Evolutionary conservation across 2,113 vertebrate genomes (phyloP).

Genomic region (Ceyx melanurus): DNA sequence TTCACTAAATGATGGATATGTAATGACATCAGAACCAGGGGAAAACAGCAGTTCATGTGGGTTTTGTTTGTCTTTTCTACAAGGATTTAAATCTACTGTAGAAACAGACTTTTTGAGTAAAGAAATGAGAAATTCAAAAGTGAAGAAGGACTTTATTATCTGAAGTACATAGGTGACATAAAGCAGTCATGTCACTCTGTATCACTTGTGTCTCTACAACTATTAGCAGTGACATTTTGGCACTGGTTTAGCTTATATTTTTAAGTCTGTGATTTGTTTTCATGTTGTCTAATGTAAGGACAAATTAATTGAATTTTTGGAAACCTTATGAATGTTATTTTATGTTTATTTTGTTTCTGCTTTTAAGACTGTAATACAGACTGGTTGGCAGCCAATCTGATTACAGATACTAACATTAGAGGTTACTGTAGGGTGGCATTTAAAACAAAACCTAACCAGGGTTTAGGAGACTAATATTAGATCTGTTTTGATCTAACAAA

Average conservation of each 20-base stretch:
- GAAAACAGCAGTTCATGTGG: neutral
- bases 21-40: neutral
- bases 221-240: neutral
- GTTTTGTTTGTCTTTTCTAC: neutral
- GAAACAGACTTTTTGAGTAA: neutral
- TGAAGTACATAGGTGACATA: neutral
- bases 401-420: neutral
- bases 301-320: neutral
- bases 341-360: neutral
- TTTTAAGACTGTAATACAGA: neutral
- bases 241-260: neutral
- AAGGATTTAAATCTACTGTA: neutral
- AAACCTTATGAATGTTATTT: neutral
- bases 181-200: neutral
- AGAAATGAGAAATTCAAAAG: neutral
- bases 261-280: neutral
- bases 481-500: neutral
- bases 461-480: neutral
- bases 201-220: neutral
- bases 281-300: neutral
- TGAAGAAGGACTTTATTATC: neutral
- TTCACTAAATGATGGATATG: neutral
- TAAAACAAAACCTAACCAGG: neutral
- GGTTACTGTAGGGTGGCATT: neutral
- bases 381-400: neutral